These are phyloP conservation scores for Zaprionus taronus DNA, from an alignment of 1,140 invertebrate genomes.

Conservation along the genomic window DNA sequence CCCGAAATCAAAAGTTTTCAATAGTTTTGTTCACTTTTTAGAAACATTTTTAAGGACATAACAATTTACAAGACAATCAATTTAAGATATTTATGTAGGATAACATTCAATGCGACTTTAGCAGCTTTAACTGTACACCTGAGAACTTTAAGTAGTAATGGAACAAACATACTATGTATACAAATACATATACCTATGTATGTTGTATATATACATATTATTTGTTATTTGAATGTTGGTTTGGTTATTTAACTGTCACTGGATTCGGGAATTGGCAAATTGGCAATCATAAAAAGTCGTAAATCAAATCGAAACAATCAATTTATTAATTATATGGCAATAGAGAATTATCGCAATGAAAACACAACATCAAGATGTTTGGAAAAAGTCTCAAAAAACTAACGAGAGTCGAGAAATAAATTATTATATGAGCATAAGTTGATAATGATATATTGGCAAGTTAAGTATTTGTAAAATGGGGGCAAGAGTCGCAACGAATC, in stretches of 20 bases:
- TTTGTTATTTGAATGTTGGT: slow-evolving; percentile 11
- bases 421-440: slow-evolving; percentile 46
- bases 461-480: slow-evolving; percentile 21
- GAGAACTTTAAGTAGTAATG: background rate
- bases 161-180: background rate
- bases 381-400: slow-evolving; percentile 72
- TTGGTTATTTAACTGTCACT: slow-evolving; percentile 46
- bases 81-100: slow-evolving; percentile 45
- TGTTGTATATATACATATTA: slow-evolving; percentile 17
- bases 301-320: slow-evolving; percentile 67
- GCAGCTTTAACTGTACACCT: slow-evolving; percentile 48
- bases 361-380: slow-evolving; percentile 84
- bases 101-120: slow-evolving; percentile 67
- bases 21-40: background rate
- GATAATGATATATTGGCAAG: slow-evolving; percentile 50
- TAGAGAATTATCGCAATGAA: slow-evolving; percentile 67
- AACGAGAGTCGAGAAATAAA: slow-evolving; percentile 69
- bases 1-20: slow-evolving; percentile 10
- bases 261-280: slow-evolving; percentile 42
- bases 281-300: slow-evolving; percentile 58
- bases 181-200: background rate
- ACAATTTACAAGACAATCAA: slow-evolving; percentile 81
- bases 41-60: slow-evolving; percentile 54
- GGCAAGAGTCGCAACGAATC: slow-evolving; percentile 24
- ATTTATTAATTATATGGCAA: slow-evolving; percentile 38